phyloP scores from a whole-genome alignment of 2,888 invertebrate species.

The Zonitis immaculata region DNA sequence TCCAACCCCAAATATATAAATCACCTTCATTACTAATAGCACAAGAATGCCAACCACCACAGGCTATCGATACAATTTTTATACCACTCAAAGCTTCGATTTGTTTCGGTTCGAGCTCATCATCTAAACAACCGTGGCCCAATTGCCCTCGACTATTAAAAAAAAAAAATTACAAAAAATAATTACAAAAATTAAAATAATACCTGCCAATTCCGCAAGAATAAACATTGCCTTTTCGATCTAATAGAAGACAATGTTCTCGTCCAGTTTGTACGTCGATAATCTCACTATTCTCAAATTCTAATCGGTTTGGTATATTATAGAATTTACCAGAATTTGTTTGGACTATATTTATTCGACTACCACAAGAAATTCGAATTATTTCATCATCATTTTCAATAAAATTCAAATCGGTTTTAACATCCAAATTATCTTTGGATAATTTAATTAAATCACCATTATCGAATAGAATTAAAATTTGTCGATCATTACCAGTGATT shows the following conservation, averaged over 20 bases:
- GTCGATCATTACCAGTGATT: constrained; percentile 33
- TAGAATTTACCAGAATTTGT: constrained; percentile 55
- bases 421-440: constrained; percentile 22
- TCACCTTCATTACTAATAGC: constrained; percentile 77
- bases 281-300: constrained; percentile 56
- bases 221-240: constrained; percentile 67
- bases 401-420: constrained; percentile 24
- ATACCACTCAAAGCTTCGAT: constrained; percentile 74
- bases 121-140: constrained; percentile 69
- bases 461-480: constrained; percentile 32
- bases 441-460: constrained; percentile 33
- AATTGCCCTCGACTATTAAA: constrained; percentile 76
- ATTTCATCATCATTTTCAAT: constrained; percentile 36
- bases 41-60: constrained; percentile 85
- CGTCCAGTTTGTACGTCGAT: constrained; percentile 69
- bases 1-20: constrained; percentile 89
- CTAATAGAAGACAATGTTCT: constrained; percentile 73
- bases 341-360: constrained; percentile 49
- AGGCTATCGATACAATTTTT: constrained; percentile 63
- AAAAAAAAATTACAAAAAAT: constrained; percentile 3
- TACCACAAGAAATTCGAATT: constrained; percentile 49
- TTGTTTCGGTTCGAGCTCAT: constrained; percentile 58
- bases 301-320: constrained; percentile 57
- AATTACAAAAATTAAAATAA: constrained; percentile 13
- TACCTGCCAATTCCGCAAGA: constrained; percentile 83